Base-by-base conservation (phyloP, 2,888 invertebrate genomes). In the Apodemia zela region DNA sequence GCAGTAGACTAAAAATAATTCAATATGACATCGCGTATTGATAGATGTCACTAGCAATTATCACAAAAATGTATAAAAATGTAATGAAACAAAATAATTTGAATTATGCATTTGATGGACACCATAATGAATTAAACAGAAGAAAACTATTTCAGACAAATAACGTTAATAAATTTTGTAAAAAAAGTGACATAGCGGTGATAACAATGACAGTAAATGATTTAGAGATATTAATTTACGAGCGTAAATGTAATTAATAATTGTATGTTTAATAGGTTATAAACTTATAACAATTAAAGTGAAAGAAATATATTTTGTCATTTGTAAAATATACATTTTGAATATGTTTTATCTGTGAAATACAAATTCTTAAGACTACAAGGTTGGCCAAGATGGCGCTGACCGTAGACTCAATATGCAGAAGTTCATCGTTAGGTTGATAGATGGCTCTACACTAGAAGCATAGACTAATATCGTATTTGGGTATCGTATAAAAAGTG, bases 1-100 rank as follows among this genome's bases (percentile, higher is more conserved):
- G 87, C 85, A 86, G 82, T 83, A 82, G 83, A 85, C 82, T 81
- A 89, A 84, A 90, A 87, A 73, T 72, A 72, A 72, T 71, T 72
- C 65, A 38, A 62, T 64, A 72, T 75, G 66, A 15, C 45, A 68
- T 74, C 71, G 76, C 72, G 75, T 69, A 71, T 76, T 76, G 66
- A 69, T 75, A 87, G 87, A 80, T 85, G 85, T 71, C 75, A 68
- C 65, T 45, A 67, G 57, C 8, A 7, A 13, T 18, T 1, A 21
- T 15, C 15, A 21, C 4, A 11, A 13, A n/a, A 49, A 49, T 10
- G 3, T 6, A 38, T n/a, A 3, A 0, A n/a, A 15, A 15, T 0
- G 3, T 4, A 42, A 15, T 1, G 2, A 15, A 42, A 29, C 6
- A 29, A 29, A 29, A 29, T 7, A 29, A 3, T 38, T 10, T 38